Base-by-base conservation (phyloP, 2,888 invertebrate genomes). In the Macrosiphum euphorbiae region DNA sequence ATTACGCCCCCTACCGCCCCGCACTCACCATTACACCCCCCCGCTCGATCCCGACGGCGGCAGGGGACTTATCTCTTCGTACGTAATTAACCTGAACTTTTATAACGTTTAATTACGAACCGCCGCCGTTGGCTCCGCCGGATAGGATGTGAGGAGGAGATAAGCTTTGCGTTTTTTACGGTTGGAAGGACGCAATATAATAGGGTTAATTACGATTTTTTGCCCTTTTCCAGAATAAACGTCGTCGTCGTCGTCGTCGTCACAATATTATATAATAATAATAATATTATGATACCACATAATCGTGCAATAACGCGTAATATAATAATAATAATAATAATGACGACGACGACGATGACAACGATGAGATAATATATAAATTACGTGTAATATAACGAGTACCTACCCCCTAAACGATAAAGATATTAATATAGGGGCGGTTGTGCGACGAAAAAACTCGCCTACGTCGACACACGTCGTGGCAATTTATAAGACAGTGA, bases 71-170 rank as follows among this genome's bases (percentile, higher is more conserved):
- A 94, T 94, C 92, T 89, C 78, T 92, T 92, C 94, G 93, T 92
- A 90, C 94, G 94, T 95, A 94, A 95, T 95, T 95, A 95, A 94
- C 95, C 95, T 95, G 94, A 95, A 94, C 95, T 94, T 94, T 94
- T 94, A 94, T 94, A 94, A 94, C 94, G 94, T 95, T 95, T 95
- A 94, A 95, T 94, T 95, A 94, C 94, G 94, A 92, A 90, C 94
- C 92, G 58, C 94, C 92, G 58, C 92, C 94, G 89, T 90, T 90
- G 61, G 47, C 90, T 47, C 85, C 94, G 78, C 47, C 92, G 89
- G n/a, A 28, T 13, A 52, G 35, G 78, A 78, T 20, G 78, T 35
- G 78, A 35, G 67, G 88, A 92, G 87, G 50, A 94, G 93, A 94
- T 94, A 94, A 94, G 93, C 90, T 90, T 78, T 78, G 78, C 85